phyloP scores from a whole-genome alignment of 2,797 vertebrate species.

The Tachyglossus aculeatus region DNA sequence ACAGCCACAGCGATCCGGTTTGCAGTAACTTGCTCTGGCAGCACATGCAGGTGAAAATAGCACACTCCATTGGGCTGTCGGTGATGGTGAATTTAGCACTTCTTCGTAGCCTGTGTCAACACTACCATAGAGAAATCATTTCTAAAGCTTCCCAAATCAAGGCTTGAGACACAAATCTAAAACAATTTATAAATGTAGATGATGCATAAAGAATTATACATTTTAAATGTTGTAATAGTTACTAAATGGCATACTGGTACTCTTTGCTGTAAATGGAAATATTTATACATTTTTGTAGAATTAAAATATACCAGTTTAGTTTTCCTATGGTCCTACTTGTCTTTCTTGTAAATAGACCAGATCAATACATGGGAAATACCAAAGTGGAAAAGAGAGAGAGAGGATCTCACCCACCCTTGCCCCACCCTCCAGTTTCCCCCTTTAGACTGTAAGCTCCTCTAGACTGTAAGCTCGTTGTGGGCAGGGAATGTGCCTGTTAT shows the following conservation, averaged over 20 bases:
- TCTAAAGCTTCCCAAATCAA: constrained; percentile 19
- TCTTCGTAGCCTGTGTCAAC: background rate
- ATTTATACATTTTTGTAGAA: constrained; percentile 76
- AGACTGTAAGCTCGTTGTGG: no score
- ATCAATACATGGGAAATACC: no score
- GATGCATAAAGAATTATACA: constrained; percentile 35
- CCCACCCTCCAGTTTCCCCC: no score
- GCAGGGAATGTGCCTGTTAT: no score
- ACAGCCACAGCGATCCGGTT: no score
- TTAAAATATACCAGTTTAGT: constrained; percentile 70
- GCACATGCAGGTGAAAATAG: no score
- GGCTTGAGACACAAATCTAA: constrained; percentile 20
- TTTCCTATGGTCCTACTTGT: constrained; percentile 54
- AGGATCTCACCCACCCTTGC: no score
- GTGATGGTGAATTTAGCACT: no score
- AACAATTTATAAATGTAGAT: constrained; percentile 44
- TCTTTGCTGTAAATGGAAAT: constrained; percentile 68
- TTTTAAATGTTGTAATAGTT: constrained; percentile 56
- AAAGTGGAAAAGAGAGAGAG: no score
- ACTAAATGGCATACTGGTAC: constrained; percentile 49
- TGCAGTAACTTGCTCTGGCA: no score
- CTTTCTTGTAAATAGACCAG: background rate
- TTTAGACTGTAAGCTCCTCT: no score
- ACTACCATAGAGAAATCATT: background rate
- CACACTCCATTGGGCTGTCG: no score